Conservation (phyloP, 2,888 invertebrate species). For the Phrixothrix hirtus region DNA sequence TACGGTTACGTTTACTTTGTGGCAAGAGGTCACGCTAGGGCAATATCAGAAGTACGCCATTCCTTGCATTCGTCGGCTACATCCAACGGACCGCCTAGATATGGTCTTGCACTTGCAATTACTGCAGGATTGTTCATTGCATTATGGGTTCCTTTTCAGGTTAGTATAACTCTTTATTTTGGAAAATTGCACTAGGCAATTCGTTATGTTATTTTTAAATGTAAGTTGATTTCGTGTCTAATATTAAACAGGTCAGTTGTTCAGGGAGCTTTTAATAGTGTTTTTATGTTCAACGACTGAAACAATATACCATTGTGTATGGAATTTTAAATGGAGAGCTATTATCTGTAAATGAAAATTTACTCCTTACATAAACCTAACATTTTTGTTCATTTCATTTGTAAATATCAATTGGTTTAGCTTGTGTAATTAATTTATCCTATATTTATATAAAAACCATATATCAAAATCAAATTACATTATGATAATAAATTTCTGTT, state of each 20-base stretch:
- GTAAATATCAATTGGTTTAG: no score
- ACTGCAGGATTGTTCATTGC: slow-evolving; percentile 66
- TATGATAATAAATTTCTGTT: no score
- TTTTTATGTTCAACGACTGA: no score
- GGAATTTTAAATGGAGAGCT: no score
- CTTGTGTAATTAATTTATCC: no score
- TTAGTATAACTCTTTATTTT: slow-evolving; percentile 39
- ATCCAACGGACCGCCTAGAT: slow-evolving; percentile 56
- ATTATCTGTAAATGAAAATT: no score
- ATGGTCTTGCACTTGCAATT: slow-evolving; percentile 65
- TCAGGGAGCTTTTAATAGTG: not conserved
- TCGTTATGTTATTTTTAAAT: not conserved
- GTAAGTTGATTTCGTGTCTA: not conserved
- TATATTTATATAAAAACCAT: no score
- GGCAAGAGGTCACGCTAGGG: slow-evolving; percentile 65
- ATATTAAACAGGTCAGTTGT: not conserved
- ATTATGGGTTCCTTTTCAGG: slow-evolving; percentile 67
- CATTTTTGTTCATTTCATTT: no score
- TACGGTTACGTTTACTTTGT: slow-evolving; percentile 67
- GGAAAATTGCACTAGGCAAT: not conserved
- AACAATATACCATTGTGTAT: no score
- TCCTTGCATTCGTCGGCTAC: slow-evolving; percentile 53
- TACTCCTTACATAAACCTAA: no score
- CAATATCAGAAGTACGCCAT: slow-evolving; percentile 65
- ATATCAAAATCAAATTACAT: no score